Base-by-base conservation (phyloP, 2,797 vertebrate species). In the Ctenopoma kingsleyae region DNA sequence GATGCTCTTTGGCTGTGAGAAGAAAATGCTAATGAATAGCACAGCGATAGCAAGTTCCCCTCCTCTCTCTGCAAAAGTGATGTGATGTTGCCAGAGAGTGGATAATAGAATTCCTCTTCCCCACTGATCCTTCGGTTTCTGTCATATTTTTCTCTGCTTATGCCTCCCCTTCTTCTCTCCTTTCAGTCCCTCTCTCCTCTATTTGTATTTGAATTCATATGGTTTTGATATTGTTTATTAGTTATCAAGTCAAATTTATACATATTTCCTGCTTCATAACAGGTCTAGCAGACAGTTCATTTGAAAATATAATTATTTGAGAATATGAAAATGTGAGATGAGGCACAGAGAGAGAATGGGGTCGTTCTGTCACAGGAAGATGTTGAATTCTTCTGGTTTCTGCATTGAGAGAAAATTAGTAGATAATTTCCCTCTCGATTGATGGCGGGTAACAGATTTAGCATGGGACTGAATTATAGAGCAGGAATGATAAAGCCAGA, bases 261-360 rank as follows among this genome's bases (percentile, higher is more conserved):
- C 66, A 85, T 64, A 83, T 86, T 80, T 79, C 32, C 71, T 57
- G 64, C 56, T 77, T 82, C 70, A 74, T 72, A 81, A 76, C 68
- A 60, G 54, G n/a, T 62, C 53, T 3, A 2, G 44, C 20, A 16
- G 59, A 79, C 63, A 59, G 71, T 78, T 73, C 23, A 76, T 78
- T 78, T 66, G 55, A 60, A 71, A 70, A 58, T 66, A 52, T 63
- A 35, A 74, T 81, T 69, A 75, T 59, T 41, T 51, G 63, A 64
- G 61, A 48, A 43, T 69, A 40, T 76, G 58, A 67, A 79, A 82
- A 78, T 79, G 23, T 40, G 55, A 64, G 53, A 74, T 55, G 77
- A 32, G 38, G 41, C 23, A 51, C 9, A 51, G 32, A 55, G 35
- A 60, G 27, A 73, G 60, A 71, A 72, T 55, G 30, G 41, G 27